Conservation (phyloP, 2,797 vertebrate genomes). For the Rhinophrynus dorsalis region DNA sequence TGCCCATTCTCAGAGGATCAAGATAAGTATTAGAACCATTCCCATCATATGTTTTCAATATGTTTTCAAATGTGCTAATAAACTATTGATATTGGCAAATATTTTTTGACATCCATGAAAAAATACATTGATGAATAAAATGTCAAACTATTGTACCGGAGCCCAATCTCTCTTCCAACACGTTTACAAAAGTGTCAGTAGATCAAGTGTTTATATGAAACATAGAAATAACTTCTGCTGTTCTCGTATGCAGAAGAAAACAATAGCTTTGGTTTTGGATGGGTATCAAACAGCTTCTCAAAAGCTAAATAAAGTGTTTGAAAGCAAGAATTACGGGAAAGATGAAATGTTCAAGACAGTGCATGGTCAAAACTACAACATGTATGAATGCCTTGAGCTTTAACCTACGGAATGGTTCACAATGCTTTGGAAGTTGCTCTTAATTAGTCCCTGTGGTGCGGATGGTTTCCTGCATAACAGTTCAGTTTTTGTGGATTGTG, state of each 20-base stretch:
- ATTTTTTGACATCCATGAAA: background rate
- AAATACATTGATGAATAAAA: background rate
- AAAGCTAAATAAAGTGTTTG: background rate
- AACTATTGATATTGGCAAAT: conserved; percentile 11
- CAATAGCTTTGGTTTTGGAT: background rate
- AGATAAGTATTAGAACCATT: background rate
- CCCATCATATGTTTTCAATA: conserved; percentile 8
- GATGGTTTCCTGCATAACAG: too few species aligned
- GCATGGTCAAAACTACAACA: too few species aligned
- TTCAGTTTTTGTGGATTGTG: too few species aligned
- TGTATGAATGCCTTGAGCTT: too few species aligned
- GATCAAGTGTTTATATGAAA: background rate
- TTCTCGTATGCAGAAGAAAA: conserved; percentile 4
- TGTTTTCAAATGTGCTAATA: conserved; percentile 16
- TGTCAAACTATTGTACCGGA: conserved; percentile 1
- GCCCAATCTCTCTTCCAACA: background rate
- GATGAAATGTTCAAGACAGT: too few species aligned
- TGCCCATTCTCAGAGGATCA: background rate
- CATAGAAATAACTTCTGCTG: background rate
- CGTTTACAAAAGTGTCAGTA: conserved; percentile 21
- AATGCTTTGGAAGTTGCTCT: too few species aligned
- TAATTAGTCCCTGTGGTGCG: too few species aligned
- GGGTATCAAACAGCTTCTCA: background rate
- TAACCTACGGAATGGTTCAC: too few species aligned
- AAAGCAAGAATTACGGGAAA: background rate